These are phyloP conservation scores for Cheiracanthium punctorium DNA, from an alignment of 2,888 invertebrate species.

Conservation along the genomic window DNA sequence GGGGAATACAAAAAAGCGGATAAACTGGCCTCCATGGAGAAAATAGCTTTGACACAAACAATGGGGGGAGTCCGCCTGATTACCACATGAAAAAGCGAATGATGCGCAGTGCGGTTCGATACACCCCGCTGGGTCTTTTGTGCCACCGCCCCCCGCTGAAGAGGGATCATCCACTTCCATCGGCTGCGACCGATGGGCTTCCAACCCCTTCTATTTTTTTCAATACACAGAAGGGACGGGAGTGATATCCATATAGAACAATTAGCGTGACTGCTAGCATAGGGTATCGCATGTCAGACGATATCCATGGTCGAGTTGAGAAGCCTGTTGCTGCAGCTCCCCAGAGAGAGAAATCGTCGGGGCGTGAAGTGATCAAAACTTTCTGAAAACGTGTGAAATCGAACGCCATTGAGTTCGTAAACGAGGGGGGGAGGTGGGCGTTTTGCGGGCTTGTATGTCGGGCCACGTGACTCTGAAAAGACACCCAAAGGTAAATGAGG, in stretches of 20 bases:
- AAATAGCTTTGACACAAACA: too few species aligned
- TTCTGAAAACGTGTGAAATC: not conserved
- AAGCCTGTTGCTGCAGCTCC: not conserved
- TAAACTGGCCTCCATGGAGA: too few species aligned
- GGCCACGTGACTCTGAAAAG: too few species aligned
- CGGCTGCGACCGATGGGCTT: conserved; percentile 11
- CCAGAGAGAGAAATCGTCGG: not conserved
- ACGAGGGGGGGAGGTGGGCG: too few species aligned
- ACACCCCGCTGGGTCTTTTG: not conserved
- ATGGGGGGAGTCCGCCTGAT: conserved; percentile 35
- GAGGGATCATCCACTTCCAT: conserved; percentile 36
- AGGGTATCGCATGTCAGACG: conserved; percentile 60
- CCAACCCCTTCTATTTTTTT: conserved; percentile 33
- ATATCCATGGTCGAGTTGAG: conserved; percentile 7
- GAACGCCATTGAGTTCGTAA: not conserved
- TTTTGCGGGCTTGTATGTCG: too few species aligned
- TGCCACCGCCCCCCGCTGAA: not conserved
- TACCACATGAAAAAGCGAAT: conserved; percentile 66
- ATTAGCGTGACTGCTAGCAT: conserved; percentile 63
- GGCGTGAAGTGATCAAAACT: conserved; percentile 9
- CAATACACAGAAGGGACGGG: conserved; percentile 47
- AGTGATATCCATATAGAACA: conserved; percentile 60
- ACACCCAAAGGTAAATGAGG: too few species aligned
- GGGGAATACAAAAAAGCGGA: too few species aligned
- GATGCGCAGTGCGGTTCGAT: too few species aligned